phyloP scores from a whole-genome alignment of 2,888 invertebrate genomes.

The Seladonia tumulorum region DNA sequence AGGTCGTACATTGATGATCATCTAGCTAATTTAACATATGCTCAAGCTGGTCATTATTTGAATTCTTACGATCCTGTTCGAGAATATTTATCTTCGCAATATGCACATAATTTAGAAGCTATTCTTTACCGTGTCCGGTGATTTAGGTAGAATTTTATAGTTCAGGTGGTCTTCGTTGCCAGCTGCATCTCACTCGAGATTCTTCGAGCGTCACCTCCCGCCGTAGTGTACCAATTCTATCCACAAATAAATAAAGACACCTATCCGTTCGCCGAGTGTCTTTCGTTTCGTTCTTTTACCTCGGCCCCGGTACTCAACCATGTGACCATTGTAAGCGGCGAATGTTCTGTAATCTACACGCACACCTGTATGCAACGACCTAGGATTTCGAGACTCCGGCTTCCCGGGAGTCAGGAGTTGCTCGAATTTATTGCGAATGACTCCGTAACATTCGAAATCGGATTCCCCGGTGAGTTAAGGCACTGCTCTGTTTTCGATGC shows the following conservation, averaged over 20 bases:
- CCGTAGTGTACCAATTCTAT: constrained; percentile 38
- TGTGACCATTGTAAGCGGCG: constrained; percentile 5
- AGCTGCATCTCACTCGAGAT: constrained; percentile 55
- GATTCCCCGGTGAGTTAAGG: constrained; percentile 26
- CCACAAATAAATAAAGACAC: constrained; percentile 67
- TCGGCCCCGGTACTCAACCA: constrained; percentile 6
- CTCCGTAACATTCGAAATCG: constrained; percentile 43
- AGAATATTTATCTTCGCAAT: neutral
- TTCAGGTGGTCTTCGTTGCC: neutral
- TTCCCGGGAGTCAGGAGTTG: constrained; percentile 3
- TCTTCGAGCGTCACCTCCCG: constrained; percentile 46
- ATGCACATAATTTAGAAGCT: neutral
- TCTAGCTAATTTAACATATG: neutral
- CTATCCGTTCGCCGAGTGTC: constrained; percentile 24
- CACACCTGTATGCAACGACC: constrained; percentile 3
- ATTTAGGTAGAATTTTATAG: neutral
- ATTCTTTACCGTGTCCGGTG: neutral
- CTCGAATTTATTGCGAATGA: constrained; percentile 52
- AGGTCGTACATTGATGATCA: neutral
- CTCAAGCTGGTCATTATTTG: neutral
- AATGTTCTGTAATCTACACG: constrained; percentile 4
- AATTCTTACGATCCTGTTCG: neutral
- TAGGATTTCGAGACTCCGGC: constrained; percentile 29
- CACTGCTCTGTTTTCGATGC: neutral
- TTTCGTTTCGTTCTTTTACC: neutral